Percentiles rank a stretch among this genome's conserved stretches.
Evolutionary conservation across 2,888 invertebrate species (phyloP).

Genomic region (Callimorpha dominula): DNA sequence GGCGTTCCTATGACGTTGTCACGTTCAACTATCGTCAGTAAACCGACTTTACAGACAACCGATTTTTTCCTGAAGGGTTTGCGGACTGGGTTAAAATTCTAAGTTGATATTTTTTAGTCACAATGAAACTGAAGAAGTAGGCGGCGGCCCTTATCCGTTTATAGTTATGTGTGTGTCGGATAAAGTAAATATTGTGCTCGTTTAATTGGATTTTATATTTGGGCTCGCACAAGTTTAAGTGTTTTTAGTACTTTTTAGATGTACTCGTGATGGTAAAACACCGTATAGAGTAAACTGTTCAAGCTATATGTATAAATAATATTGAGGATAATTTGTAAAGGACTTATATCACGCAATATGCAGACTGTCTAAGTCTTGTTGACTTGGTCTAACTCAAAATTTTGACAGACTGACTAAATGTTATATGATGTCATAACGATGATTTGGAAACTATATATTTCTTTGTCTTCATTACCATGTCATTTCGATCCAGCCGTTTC

Average conservation of each 20-base stretch:
- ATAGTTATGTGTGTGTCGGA: conserved; percentile 46
- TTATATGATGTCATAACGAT: too few species aligned
- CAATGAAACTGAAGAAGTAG: conserved; percentile 7
- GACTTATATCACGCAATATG: too few species aligned
- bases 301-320: neutral
- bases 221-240: conserved; percentile 47
- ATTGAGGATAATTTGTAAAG: neutral
- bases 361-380: too few species aligned
- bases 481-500: too few species aligned
- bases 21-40: too few species aligned
- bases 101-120: neutral
- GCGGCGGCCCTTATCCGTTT: conserved; percentile 34
- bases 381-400: too few species aligned
- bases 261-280: conserved; percentile 30
- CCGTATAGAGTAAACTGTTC: neutral
- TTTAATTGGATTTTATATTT: conserved; percentile 68
- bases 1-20: too few species aligned
- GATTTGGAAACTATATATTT: too few species aligned
- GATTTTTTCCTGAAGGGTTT: too few species aligned
- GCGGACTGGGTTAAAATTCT: neutral
- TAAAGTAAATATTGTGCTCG: conserved; percentile 60
- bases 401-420: too few species aligned
- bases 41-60: too few species aligned
- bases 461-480: too few species aligned
- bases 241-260: conserved; percentile 40